Conservation (phyloP, 2,888 invertebrate genomes). For the Homarus gammarus region DNA sequence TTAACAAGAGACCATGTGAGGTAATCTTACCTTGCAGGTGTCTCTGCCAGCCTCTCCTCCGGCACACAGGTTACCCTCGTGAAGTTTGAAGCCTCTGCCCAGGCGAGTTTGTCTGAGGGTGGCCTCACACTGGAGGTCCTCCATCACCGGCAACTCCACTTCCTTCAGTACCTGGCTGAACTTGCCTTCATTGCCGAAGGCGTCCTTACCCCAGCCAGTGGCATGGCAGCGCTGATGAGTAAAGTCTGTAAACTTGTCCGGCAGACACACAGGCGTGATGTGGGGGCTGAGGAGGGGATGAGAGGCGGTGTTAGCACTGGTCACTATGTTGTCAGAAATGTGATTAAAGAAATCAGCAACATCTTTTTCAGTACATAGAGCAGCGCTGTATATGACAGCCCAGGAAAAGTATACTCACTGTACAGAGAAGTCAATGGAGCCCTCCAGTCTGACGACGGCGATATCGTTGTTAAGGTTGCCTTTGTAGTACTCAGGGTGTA, state of each 20-base stretch:
- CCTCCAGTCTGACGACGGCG: constrained; percentile 92
- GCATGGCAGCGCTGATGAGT: constrained; percentile 92
- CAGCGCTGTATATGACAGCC: background rate
- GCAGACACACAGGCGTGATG: constrained; percentile 94
- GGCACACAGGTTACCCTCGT: constrained; percentile 65
- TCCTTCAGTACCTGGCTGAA: constrained; percentile 68
- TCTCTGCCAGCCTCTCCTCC: constrained; percentile 64
- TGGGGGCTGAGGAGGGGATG: constrained; percentile 84
- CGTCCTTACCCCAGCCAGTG: constrained; percentile 99
- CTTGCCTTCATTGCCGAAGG: constrained; percentile 82
- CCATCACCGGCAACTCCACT: constrained; percentile 62
- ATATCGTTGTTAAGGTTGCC: constrained; percentile 96
- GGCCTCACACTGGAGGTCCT: constrained; percentile 20
- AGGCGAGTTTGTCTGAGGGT: constrained; percentile 48
- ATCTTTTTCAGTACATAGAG: no score
- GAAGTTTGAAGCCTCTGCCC: constrained; percentile 42
- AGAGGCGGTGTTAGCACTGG: background rate
- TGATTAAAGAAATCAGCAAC: background rate
- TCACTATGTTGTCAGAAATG: background rate
- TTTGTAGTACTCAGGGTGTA: constrained; percentile 96
- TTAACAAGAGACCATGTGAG: background rate
- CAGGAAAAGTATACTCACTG: constrained; percentile 33
- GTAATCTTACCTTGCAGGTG: constrained; percentile 63
- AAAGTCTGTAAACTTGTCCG: constrained; percentile 89
- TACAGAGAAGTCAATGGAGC: constrained; percentile 85